These are phyloP conservation scores for Melanchra persicariae DNA, from an alignment of 2,888 invertebrate species.

Conservation along the genomic window DNA sequence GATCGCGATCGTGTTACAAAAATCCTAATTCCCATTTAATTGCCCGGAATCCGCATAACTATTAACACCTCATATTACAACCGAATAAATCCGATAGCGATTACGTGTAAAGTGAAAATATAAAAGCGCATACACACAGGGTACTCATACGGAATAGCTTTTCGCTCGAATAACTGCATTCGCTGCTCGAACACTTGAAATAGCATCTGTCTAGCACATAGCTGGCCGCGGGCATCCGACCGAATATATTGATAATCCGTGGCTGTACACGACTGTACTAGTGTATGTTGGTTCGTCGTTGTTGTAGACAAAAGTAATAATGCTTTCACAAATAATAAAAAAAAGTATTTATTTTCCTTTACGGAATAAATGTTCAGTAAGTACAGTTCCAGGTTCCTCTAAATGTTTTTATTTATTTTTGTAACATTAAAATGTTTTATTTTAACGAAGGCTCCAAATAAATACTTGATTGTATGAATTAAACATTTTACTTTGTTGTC, in stretches of 20 bases:
- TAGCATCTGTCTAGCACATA: conserved; percentile 78
- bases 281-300: conserved; percentile 17
- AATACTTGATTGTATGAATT: conserved; percentile 51
- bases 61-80: conserved; percentile 12
- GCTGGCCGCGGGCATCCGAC: conserved; percentile 77
- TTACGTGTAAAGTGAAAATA: conserved; percentile 53
- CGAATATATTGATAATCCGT: conserved; percentile 81
- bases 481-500: conserved; percentile 36
- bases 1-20: neutral
- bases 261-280: conserved; percentile 20
- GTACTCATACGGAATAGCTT: conserved; percentile 68
- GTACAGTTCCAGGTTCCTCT: neutral
- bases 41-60: neutral
- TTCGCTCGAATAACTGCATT: conserved; percentile 74
- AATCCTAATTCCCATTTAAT: neutral
- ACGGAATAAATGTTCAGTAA: neutral
- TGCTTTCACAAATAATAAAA: neutral
- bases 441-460: conserved; percentile 12
- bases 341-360: neutral
- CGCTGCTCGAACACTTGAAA: conserved; percentile 78
- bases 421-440: neutral
- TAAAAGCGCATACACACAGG: conserved; percentile 59
- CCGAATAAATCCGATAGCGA: conserved; percentile 25
- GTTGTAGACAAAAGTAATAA: neutral
- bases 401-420: neutral